Conservation (phyloP, 1,140 invertebrate genomes). For the Scaptomyza graminum region DNA sequence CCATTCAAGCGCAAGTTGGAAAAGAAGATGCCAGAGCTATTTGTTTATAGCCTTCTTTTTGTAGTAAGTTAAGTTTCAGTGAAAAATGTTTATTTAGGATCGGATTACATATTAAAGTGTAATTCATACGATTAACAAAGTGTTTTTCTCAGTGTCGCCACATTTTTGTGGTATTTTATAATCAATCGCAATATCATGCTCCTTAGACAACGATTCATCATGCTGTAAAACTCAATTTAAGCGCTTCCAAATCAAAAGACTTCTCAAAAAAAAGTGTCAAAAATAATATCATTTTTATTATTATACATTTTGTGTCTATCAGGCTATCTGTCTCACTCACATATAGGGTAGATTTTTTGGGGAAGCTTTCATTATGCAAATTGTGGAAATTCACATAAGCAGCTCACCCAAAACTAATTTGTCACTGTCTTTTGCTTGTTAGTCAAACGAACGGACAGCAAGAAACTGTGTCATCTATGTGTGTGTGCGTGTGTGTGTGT, state of each 20-base stretch:
- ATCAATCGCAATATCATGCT: no score
- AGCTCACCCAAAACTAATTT: slow-evolving; percentile 81
- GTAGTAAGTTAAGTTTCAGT: no score
- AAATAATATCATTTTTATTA: slow-evolving; percentile 72
- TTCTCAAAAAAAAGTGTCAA: slow-evolving; percentile 71
- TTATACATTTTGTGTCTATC: slow-evolving; percentile 42
- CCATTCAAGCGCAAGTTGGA: slow-evolving; percentile 4
- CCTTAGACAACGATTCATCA: slow-evolving; percentile 56
- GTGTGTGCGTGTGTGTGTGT: background rate
- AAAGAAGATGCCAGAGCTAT: background rate
- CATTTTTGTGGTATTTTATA: no score
- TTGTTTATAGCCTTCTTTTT: no score
- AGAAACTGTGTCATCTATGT: slow-evolving; percentile 26
- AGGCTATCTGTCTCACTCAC: slow-evolving; percentile 30
- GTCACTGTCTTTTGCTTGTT: slow-evolving; percentile 81
- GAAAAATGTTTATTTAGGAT: no score
- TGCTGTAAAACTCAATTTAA: slow-evolving; percentile 42
- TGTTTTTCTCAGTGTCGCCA: no score
- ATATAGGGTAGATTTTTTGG: slow-evolving; percentile 20
- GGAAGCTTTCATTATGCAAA: slow-evolving; percentile 73
- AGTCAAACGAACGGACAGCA: slow-evolving; percentile 62
- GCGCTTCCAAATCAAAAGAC: slow-evolving; percentile 49
- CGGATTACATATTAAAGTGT: no score
- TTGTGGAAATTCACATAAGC: slow-evolving; percentile 81
- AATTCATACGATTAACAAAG: no score